Evolutionary conservation across 2,888 invertebrate species (phyloP).

Genomic region (Sarcophaga rosellei): DNA sequence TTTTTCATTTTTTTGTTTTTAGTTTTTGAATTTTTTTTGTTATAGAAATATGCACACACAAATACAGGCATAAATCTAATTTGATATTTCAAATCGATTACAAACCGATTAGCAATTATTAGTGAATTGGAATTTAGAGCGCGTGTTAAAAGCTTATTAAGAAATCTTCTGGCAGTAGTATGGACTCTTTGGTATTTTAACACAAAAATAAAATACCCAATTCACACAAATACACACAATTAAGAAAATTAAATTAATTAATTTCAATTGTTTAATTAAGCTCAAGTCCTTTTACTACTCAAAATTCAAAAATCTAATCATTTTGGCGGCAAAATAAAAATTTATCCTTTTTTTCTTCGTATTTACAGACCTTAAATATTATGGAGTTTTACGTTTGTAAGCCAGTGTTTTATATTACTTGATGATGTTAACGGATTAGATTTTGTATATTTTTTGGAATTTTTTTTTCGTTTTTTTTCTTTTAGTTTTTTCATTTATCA

Average conservation of each 20-base stretch:
- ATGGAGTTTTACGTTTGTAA: constrained; percentile 32
- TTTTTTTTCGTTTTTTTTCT: constrained; percentile 63
- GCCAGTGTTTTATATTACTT: constrained; percentile 56
- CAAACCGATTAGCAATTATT: constrained; percentile 42
- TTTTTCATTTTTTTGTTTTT: constrained; percentile 37
- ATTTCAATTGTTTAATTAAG: constrained; percentile 54
- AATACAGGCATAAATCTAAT: constrained; percentile 55
- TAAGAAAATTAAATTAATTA: not conserved
- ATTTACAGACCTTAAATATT: constrained; percentile 2
- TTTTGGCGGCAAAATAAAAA: constrained; percentile 9
- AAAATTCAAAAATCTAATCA: constrained; percentile 56
- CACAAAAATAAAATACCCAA: constrained; percentile 76
- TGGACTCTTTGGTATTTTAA: constrained; percentile 80
- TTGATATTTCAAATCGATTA: not conserved
- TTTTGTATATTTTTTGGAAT: constrained; percentile 39
- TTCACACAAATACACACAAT: constrained; percentile 66
- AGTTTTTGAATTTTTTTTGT: constrained; percentile 20
- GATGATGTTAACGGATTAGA: not conserved
- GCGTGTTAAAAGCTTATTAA: constrained; percentile 78
- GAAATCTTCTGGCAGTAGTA: constrained; percentile 81
- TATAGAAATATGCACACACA: constrained; percentile 61
- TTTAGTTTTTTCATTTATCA: constrained; percentile 71
- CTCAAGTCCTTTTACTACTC: constrained; percentile 65
- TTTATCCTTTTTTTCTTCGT: constrained; percentile 9
- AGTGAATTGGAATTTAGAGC: constrained; percentile 68